Percentiles rank a stretch among this genome's conserved stretches.
Evolutionary conservation across 2,888 invertebrate species (phyloP).

Genomic region (Mesoligia furuncula): DNA sequence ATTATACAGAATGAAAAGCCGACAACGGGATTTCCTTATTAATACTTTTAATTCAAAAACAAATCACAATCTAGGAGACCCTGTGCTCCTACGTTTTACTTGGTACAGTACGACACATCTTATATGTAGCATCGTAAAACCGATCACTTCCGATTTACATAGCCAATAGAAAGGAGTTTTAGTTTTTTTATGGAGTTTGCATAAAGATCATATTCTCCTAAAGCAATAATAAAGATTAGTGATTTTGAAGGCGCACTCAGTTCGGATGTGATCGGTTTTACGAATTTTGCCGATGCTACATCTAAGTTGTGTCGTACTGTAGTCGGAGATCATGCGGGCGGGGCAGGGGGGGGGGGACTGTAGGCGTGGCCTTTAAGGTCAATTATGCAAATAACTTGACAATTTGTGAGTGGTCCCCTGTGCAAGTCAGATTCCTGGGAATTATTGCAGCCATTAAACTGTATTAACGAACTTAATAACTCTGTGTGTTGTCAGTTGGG

Average conservation of each 20-base stretch:
- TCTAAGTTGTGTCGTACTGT: too few species aligned
- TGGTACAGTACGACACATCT: too few species aligned
- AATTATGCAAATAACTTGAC: conserved; percentile 71
- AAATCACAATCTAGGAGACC: conserved; percentile 38
- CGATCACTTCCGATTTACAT: too few species aligned
- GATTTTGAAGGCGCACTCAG: too few species aligned
- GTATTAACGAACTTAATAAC: conserved; percentile 30
- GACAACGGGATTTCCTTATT: conserved; percentile 39
- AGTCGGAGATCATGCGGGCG: neutral
- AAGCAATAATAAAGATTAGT: too few species aligned
- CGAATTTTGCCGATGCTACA: too few species aligned
- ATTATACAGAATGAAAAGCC: conserved; percentile 35
- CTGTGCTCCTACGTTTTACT: conserved; percentile 25
- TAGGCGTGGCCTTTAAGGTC: conserved; percentile 5
- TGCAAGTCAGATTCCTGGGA: conserved; percentile 14
- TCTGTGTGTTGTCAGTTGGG: neutral
- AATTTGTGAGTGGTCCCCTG: conserved; percentile 62
- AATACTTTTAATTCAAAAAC: conserved; percentile 50
- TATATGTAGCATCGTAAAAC: too few species aligned
- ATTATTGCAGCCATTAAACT: conserved; percentile 48
- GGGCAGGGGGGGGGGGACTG: neutral
- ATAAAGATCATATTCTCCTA: too few species aligned
- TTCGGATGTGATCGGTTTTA: too few species aligned
- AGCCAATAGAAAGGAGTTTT: too few species aligned
- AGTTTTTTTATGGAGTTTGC: too few species aligned